phyloP scores from a whole-genome alignment of 2,888 invertebrate species.

The Phortica okadai region DNA sequence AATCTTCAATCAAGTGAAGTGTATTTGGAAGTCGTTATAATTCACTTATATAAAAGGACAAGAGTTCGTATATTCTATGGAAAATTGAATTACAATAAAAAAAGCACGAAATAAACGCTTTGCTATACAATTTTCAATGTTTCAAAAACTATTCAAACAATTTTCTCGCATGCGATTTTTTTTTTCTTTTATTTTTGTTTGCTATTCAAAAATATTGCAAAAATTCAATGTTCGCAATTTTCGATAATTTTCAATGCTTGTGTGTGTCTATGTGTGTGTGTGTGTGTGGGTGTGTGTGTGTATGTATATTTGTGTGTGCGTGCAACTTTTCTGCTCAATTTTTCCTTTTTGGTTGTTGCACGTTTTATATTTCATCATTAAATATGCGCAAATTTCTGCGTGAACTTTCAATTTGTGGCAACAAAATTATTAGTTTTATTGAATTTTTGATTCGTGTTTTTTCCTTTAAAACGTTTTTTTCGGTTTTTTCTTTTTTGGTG shows the following conservation, averaged over 20 bases:
- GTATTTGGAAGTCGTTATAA: too few relatives aligned
- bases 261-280: not conserved
- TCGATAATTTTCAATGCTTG: not conserved
- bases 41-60: too few relatives aligned
- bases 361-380: not conserved
- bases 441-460: conserved; percentile 9
- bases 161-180: not conserved
- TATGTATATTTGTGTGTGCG: not conserved
- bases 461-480: not conserved
- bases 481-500: not conserved
- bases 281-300: not conserved
- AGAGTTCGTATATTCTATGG: not conserved
- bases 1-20: too few relatives aligned
- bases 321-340: not conserved
- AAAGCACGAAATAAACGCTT: not conserved
- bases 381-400: conserved; percentile 3
- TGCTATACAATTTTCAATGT: conserved; percentile 11
- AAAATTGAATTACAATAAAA: not conserved
- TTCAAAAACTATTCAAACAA: conserved; percentile 10
- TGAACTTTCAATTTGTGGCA: conserved; percentile 17
- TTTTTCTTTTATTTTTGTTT: not conserved
- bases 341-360: not conserved
- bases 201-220: not conserved
- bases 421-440: conserved; percentile 9
- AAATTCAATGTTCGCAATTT: not conserved